A percentile compares a stretch with the other conserved stretches of the same genome.
Conservation (phyloP, 92 coral and sea anemone genomes). For the Zoanthus sansibaricus region DNA sequence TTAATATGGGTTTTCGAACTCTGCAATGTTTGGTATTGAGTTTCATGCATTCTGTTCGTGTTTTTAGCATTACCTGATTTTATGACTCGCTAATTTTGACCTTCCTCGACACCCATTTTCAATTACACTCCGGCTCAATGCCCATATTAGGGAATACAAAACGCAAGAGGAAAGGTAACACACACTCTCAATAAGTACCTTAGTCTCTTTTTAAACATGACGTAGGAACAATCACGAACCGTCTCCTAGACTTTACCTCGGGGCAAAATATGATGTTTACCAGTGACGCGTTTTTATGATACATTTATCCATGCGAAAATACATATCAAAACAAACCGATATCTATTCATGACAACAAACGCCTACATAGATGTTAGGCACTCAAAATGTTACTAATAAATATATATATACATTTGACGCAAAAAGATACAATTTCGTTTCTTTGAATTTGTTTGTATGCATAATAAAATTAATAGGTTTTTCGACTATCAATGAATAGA, state of each 20-base stretch:
- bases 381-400: background rate
- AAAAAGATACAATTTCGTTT: background rate
- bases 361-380: background rate
- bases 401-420: background rate
- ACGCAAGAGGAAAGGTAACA: constrained; percentile 12
- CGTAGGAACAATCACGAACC: constrained; percentile 11
- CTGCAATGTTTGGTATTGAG: background rate
- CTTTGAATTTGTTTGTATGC: background rate
- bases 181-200: background rate
- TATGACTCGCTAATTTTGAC: background rate
- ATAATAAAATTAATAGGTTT: too few species aligned
- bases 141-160: constrained; percentile 18
- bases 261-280: constrained; percentile 34
- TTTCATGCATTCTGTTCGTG: constrained; percentile 21
- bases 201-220: constrained; percentile 1
- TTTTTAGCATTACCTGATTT: constrained; percentile 23
- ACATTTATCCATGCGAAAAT: background rate
- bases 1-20: background rate
- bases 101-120: background rate
- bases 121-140: background rate
- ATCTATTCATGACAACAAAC: background rate
- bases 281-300: background rate
- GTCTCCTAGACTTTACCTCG: background rate
- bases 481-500: too few species aligned
- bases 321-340: background rate